phyloP scores from a whole-genome alignment of 2,113 vertebrate genomes.

The Porphyrio hochstetteri region DNA sequence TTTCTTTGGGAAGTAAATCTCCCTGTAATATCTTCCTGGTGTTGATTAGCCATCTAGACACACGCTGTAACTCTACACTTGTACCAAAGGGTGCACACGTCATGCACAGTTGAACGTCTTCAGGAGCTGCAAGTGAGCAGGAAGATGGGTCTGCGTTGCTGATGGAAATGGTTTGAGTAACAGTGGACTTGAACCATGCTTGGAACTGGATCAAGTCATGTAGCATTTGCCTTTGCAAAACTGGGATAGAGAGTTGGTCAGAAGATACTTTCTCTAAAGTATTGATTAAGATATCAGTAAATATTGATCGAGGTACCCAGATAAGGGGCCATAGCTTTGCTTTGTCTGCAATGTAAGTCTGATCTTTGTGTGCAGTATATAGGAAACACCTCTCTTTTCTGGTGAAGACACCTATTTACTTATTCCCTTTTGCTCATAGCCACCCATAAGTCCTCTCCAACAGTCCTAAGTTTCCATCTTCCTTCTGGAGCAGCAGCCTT shows the following conservation, averaged over 20 bases:
- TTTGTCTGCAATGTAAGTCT: background rate
- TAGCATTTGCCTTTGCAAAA: background rate
- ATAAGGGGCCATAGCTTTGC: background rate
- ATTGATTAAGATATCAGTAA: background rate
- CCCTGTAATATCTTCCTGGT: background rate
- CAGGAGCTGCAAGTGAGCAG: background rate
- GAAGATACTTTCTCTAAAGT: background rate
- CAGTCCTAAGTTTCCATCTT: background rate
- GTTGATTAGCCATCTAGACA: background rate
- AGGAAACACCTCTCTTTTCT: background rate
- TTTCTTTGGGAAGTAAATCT: background rate
- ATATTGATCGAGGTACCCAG: no score
- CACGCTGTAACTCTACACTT: background rate
- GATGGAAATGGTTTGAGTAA: background rate
- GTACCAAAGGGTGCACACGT: background rate
- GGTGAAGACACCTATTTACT: fast-evolving
- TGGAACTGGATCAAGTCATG: background rate
- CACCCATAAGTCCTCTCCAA: background rate
- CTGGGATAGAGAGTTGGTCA: background rate
- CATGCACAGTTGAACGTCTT: background rate
- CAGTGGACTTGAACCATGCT: background rate
- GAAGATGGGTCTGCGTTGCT: background rate
- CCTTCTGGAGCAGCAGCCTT: background rate
- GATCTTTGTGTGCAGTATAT: background rate
- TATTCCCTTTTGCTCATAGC: background rate